A percentile compares a stretch with the other conserved stretches of the same genome.
Conservation (phyloP, 2,888 invertebrate species). For the Oligia latruncula region DNA sequence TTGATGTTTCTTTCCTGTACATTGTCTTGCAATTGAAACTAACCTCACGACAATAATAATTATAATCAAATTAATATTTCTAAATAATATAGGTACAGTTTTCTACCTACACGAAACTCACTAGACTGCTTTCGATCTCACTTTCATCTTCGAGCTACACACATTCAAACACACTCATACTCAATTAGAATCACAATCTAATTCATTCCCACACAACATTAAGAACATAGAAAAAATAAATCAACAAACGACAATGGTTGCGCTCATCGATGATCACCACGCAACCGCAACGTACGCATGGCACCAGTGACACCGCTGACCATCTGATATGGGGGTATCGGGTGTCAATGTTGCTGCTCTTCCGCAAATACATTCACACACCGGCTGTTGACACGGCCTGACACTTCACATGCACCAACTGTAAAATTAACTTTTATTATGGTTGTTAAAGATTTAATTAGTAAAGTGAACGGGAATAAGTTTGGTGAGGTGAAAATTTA, state of each 20-base stretch:
- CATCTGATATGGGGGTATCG: slow-evolving; percentile 70
- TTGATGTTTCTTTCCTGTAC: too few species aligned
- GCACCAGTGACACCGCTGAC: slow-evolving; percentile 39
- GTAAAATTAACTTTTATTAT: slow-evolving; percentile 46
- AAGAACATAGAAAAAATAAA: slow-evolving; percentile 14
- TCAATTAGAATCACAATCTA: not conserved
- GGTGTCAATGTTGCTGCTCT: slow-evolving; percentile 63
- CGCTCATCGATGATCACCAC: slow-evolving; percentile 69
- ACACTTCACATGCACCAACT: slow-evolving; percentile 66
- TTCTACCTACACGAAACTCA: not conserved
- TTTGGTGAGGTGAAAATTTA: not conserved
- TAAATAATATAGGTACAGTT: not conserved
- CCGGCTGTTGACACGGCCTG: slow-evolving; percentile 68
- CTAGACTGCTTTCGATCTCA: not conserved
- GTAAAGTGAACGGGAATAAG: not conserved
- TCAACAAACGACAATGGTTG: slow-evolving; percentile 62
- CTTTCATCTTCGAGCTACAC: not conserved
- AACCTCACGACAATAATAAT: not conserved
- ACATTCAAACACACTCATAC: not conserved
- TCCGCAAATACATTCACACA: slow-evolving; percentile 77
- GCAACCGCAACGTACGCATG: slow-evolving; percentile 70
- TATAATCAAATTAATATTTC: not conserved
- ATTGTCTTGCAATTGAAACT: not conserved
- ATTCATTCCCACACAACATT: slow-evolving; percentile 28
- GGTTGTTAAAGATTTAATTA: slow-evolving; percentile 37